Evolutionary conservation across 2,888 invertebrate species (phyloP), one percentile per base, ranked within the genome.

Genomic region (Eupithecia centaureata): DNA sequence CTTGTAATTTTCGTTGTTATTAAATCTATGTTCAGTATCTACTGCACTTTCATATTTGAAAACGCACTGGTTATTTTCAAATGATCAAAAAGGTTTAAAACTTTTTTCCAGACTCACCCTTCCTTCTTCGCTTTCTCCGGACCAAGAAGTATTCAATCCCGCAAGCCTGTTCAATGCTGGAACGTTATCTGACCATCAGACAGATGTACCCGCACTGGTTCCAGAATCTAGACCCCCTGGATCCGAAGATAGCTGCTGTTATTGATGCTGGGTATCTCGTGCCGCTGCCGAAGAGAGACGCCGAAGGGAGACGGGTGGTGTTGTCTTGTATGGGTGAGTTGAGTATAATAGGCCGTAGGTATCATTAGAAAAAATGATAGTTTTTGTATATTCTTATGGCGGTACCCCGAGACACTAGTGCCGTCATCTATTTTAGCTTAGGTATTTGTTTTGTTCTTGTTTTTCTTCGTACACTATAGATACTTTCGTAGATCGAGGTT

Each of bases 171-270:
- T 96, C 97, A 72, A 96, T 98, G 95, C 88, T 98, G 74, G 97
- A 98, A 85, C 95, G 97, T 60, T 98, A 98, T 86, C 92, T 98
- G 65, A 96, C 96, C 33, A 96, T 98, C 74, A 94, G 98, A 7
- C 97, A 97, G 85, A 93, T 97, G 79, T 96, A 97, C 81, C 97
- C 98, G 0, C 95, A 96, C 61, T 98, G 98, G 97, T 98, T 98
- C 91, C 94, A 95, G 76, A 96, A 96, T 67, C 90, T 98, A 60
- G 97, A 97, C 80, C 95, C 96, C 62, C 93, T 96, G 68, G 97
- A 98, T 82, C 95, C 96, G 0, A 95, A 95, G 61, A 93, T 98
- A 70, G 95, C 95, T 25, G 96, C 96, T 51, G 96, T 98, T 47
- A 95, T 98, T 73, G 95, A 97, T 73, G 95, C 95, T 25, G 98